Base-by-base conservation (phyloP, 2,888 invertebrate genomes). In the Gari tellinella region DNA sequence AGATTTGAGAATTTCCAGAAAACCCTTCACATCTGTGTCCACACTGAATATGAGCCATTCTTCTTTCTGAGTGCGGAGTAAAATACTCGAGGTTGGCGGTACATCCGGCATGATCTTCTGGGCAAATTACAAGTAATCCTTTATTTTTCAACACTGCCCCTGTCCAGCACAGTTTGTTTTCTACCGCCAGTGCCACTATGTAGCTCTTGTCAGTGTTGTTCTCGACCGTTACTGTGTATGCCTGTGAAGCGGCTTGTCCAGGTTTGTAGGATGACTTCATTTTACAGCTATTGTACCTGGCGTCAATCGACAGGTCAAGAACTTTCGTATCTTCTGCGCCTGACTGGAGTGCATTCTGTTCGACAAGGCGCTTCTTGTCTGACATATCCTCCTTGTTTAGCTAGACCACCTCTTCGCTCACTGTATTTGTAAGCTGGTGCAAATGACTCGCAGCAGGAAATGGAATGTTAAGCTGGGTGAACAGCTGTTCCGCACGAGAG, bases 181-280 rank as follows among this genome's bases (percentile, higher is more conserved):
- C 37, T 23, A 53, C 53, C 21, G 53, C 53, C 17, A 53, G 53
- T 19, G 40, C 53, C 19, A 38, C 23, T 14, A 52, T 60, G 45
- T 60, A 60, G 12, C 19, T 15, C n/a, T 60, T 19, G 12, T 51
- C 38, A n/a, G 60, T 60, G 40, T 25, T 60, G 60, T 60, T 60
- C 25, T 60, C 60, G 21, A 49, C 49, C 19, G 60, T 51, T 21
- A 60, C 60, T n/a, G 40, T 51, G 23, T 60, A 60, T 17, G 60
- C 49, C 31, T 49, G 49, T 37, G 49, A 60, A 25, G 62, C 15
- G n/a, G 23, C 25, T 43, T 62, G 62, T 21, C 62, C 62, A 15
- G 62, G 60, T 25, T 60, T 60, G 21, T 49, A 49, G 37, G 60
- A 60, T 14, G 60, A 49, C 38, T 49, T 38, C 17, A 60, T 40